Evolutionary conservation across 1,140 invertebrate species (phyloP), one percentile per base, ranked within the genome.

Genomic region (Spodoptera frugiperda): DNA sequence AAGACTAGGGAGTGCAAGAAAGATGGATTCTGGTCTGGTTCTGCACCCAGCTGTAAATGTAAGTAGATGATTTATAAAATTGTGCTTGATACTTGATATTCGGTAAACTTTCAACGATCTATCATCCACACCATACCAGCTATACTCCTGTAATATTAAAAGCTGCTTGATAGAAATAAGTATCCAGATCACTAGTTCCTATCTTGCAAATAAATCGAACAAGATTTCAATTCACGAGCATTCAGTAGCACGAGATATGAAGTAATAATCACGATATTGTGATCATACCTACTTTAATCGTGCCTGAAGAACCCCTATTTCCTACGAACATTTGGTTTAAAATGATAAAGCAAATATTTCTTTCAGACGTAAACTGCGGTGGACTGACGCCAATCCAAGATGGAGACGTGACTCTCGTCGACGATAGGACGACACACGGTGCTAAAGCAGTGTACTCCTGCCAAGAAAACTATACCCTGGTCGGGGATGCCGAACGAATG

Each of bases 1-100:
- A 94, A 94, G 51, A 95, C 91, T 15, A 95, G 97, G 80, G 95
- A 94, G 2, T 99, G 98, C 89, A 94, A 95, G 21, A 82, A 89
- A 0, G 96, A 96, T 83, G 98, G 98, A 12, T 97, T 97, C 82
- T 99, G 98, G 98, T 97, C 96, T 59, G 97, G 96, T 12, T 82
- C 88, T 1, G 95, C 97, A 2, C 97, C 98, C 2, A 95, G 95
- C 55, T 98, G 98, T 90, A 97, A 98, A 96, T 98, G 97, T 98
- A 95, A 96, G 96, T 95, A 49, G 33, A 17, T 59, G 0, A 5
- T 53, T 54, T 53, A 8, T 5, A 4, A 25, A 25, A 17, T 17
- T 53, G 9, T 51, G 49, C 14, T 1, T n/a, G 4, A n/a, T n/a
- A n/a, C 1, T 51, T 3, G 10, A 21, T 25, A n/a, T 59, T 14